A percentile compares a stretch with the other conserved stretches of the same genome.
These are phyloP conservation scores for Albula goreensis DNA, from an alignment of 2,113 vertebrate species.

Conservation along the genomic window DNA sequence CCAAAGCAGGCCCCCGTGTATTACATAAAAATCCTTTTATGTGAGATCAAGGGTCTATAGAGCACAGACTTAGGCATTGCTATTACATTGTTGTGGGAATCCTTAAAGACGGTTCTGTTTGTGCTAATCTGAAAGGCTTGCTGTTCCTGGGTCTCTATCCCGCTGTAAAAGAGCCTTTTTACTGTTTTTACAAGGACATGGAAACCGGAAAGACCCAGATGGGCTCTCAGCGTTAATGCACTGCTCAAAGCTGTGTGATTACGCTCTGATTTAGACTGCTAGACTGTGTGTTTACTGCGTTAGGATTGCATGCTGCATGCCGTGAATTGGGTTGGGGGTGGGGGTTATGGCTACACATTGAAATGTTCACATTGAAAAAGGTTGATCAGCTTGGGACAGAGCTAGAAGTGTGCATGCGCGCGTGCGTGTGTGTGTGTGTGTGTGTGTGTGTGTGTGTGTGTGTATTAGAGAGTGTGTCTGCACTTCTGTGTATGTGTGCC, in stretches of 20 bases:
- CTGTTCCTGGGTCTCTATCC: not conserved
- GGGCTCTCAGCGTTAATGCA: not conserved
- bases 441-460: not conserved
- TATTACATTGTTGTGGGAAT: not conserved
- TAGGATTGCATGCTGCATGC: not conserved
- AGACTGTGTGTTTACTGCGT: not conserved
- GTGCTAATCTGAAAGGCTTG: not conserved
- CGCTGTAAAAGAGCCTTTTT: not conserved
- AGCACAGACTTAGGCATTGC: not conserved
- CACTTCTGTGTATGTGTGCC: no score
- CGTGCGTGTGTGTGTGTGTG: not conserved
- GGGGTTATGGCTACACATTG: not conserved
- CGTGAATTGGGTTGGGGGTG: not conserved
- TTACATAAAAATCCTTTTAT: constrained; percentile 20
- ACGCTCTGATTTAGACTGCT: not conserved
- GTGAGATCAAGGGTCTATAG: constrained; percentile 8
- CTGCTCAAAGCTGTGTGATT: constrained; percentile 1
- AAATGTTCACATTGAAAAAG: not conserved
- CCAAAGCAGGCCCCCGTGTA: not conserved
- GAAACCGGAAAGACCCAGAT: not conserved
- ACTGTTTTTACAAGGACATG: not conserved
- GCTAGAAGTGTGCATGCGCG: not conserved
- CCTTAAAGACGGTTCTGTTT: not conserved
- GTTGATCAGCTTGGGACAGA: not conserved
- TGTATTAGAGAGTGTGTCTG: not conserved